phyloP scores from a whole-genome alignment of 2,888 invertebrate genomes.

The Latrodectus elegans region DNA sequence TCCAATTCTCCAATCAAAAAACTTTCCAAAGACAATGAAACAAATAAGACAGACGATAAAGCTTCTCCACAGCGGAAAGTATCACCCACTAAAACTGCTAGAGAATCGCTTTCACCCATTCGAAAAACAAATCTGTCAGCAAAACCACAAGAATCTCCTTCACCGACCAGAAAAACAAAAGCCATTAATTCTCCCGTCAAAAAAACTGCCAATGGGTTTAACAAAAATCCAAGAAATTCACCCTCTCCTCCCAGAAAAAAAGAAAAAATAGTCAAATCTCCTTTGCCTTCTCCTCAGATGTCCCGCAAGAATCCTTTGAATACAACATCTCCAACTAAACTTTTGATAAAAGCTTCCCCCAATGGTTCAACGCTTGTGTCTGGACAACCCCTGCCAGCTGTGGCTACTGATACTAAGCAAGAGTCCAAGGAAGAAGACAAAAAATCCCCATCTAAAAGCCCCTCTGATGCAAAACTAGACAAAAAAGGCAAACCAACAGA shows the following conservation, averaged over 20 bases:
- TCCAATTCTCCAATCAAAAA: slow-evolving; percentile 39
- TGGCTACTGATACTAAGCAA: slow-evolving; percentile 11
- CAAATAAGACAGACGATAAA: slow-evolving; percentile 44
- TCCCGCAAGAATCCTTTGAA: slow-evolving; percentile 32
- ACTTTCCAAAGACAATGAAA: slow-evolving; percentile 24
- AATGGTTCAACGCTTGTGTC: slow-evolving; percentile 18
- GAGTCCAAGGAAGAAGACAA: slow-evolving; percentile 1
- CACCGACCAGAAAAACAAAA: slow-evolving; percentile 30
- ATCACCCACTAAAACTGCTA: slow-evolving; percentile 36
- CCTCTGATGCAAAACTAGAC: background rate
- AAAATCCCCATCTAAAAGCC: background rate
- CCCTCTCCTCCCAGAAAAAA: slow-evolving; percentile 60
- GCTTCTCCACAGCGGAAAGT: slow-evolving; percentile 19
- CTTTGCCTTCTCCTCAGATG: slow-evolving; percentile 47
- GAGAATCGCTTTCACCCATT: slow-evolving; percentile 23
- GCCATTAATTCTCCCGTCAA: background rate
- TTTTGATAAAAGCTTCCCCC: slow-evolving; percentile 17
- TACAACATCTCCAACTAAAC: slow-evolving; percentile 37
- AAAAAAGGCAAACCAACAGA: slow-evolving; percentile 33
- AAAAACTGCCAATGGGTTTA: background rate
- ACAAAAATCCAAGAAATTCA: slow-evolving; percentile 21
- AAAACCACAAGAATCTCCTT: slow-evolving; percentile 37
- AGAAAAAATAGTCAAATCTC: slow-evolving; percentile 42
- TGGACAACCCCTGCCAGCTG: slow-evolving; percentile 47
- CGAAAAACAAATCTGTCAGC: background rate